A percentile compares a stretch with the other conserved stretches of the same genome.
phyloP scores from a whole-genome alignment of 2,113 vertebrate genomes.

The Forbesichthys agassizii region DNA sequence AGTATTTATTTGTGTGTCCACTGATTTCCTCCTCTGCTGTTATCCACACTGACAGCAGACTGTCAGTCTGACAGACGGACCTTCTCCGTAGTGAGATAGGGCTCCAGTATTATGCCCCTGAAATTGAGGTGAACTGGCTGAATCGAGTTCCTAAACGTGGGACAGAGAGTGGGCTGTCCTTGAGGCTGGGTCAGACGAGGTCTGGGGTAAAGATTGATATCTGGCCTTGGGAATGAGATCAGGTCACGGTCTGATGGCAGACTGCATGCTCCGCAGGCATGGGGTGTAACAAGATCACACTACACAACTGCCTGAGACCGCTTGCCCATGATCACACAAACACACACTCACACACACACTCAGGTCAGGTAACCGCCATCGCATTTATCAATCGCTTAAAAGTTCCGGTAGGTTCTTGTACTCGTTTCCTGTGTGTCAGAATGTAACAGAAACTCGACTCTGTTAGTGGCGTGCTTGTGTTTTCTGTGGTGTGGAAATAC shows the following conservation, averaged over 20 bases:
- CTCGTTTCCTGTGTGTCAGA: not conserved
- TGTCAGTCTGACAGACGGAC: not conserved
- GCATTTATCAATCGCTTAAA: not conserved
- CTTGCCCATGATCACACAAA: not conserved
- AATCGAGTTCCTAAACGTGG: slow-evolving; percentile 4
- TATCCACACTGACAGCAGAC: slow-evolving; percentile 2
- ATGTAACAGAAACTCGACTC: not conserved
- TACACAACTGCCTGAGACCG: slow-evolving; percentile 3
- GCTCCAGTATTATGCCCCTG: not conserved
- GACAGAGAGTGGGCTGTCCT: slow-evolving; percentile 4
- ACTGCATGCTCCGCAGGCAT: slow-evolving; percentile 38
- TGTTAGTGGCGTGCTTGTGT: not conserved
- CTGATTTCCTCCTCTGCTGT: not conserved
- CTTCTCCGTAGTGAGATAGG: slow-evolving; percentile 3
- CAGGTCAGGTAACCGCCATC: not conserved
- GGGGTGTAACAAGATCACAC: slow-evolving; percentile 38
- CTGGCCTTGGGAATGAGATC: slow-evolving; percentile 42
- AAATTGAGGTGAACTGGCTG: slow-evolving; percentile 16
- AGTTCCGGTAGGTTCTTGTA: not conserved
- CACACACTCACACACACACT: not conserved
- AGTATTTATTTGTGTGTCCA: not conserved
- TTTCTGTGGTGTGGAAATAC: too few relatives aligned
- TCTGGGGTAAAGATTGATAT: slow-evolving; percentile 35
- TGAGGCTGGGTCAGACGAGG: slow-evolving; percentile 23
- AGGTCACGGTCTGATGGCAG: slow-evolving; percentile 51